These are phyloP conservation scores for Lasioglossum villosulum DNA, from an alignment of 2,888 invertebrate species.

Conservation along the genomic window DNA sequence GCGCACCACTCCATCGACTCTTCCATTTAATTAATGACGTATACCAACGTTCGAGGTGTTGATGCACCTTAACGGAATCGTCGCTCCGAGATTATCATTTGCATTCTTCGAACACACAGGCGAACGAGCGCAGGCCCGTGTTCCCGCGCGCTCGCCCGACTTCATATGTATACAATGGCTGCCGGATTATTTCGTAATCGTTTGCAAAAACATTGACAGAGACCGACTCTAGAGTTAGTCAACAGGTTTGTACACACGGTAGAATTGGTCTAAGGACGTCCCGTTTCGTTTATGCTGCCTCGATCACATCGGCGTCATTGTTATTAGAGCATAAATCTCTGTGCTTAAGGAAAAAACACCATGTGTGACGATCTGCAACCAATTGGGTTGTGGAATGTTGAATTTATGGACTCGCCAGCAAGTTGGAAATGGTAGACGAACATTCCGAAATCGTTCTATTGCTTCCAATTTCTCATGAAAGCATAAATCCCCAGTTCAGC, in stretches of 20 bases:
- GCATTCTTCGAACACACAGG: conserved; percentile 45
- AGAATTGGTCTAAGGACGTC: conserved; percentile 1
- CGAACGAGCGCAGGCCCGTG: neutral
- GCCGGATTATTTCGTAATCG: conserved; percentile 7
- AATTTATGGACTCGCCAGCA: too few relatives aligned
- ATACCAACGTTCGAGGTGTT: conserved; percentile 64
- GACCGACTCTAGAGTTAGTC: conserved; percentile 4
- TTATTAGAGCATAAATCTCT: neutral
- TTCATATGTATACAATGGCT: conserved; percentile 1
- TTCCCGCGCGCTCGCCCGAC: neutral
- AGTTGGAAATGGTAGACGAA: too few relatives aligned
- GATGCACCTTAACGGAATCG: conserved; percentile 67
- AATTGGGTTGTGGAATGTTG: too few relatives aligned
- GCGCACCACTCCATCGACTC: conserved; percentile 79
- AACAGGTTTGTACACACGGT: neutral
- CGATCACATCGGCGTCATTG: neutral
- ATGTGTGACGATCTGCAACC: neutral
- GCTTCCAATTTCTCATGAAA: too few relatives aligned
- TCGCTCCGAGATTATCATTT: conserved; percentile 37
- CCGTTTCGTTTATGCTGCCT: neutral
- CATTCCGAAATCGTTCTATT: too few relatives aligned
- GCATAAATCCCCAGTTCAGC: too few relatives aligned
- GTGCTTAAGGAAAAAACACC: neutral
- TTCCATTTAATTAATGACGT: conserved; percentile 81
- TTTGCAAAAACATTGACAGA: conserved; percentile 17